A percentile compares a stretch with the other conserved stretches of the same genome.
These are phyloP conservation scores for Argyrosomus japonicus DNA, from an alignment of 2,113 vertebrate genomes.

Conservation along the genomic window DNA sequence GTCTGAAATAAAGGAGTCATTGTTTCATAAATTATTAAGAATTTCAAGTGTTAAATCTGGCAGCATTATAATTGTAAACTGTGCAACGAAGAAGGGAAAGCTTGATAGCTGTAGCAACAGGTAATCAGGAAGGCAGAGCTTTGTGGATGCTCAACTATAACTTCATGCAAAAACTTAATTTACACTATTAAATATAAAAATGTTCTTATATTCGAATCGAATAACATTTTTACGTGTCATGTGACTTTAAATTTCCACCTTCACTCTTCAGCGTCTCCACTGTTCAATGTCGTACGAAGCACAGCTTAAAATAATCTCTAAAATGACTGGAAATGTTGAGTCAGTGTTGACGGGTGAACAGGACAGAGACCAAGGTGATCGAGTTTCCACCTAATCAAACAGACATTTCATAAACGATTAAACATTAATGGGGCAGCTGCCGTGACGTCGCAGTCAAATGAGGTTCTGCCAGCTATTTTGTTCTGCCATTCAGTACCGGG, in stretches of 20 bases:
- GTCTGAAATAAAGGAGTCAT: not conserved
- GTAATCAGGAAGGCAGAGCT: not conserved
- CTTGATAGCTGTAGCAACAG: not conserved
- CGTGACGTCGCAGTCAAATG: constrained; percentile 44
- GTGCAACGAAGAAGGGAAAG: not conserved
- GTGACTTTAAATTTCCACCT: constrained; percentile 5
- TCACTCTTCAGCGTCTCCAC: not conserved
- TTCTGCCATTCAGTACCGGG: constrained; percentile 56
- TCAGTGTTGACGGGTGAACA: not conserved
- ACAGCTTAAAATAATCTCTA: not conserved
- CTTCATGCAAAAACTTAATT: not conserved
- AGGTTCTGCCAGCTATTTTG: constrained; percentile 65
- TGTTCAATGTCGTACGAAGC: not conserved
- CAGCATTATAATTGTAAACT: not conserved
- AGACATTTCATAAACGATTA: constrained; percentile 76
- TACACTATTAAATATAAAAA: not conserved
- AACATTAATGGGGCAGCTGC: constrained; percentile 69
- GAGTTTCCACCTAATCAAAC: constrained; percentile 63
- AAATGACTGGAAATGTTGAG: constrained; percentile 25
- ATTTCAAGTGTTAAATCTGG: not conserved
- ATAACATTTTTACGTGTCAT: not conserved
- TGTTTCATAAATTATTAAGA: not conserved
- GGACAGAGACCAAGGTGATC: constrained; percentile 39
- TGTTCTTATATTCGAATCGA: not conserved
- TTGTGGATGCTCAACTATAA: not conserved